phyloP scores from a whole-genome alignment of 2,888 invertebrate species.

The Ypsolopha sequella region DNA sequence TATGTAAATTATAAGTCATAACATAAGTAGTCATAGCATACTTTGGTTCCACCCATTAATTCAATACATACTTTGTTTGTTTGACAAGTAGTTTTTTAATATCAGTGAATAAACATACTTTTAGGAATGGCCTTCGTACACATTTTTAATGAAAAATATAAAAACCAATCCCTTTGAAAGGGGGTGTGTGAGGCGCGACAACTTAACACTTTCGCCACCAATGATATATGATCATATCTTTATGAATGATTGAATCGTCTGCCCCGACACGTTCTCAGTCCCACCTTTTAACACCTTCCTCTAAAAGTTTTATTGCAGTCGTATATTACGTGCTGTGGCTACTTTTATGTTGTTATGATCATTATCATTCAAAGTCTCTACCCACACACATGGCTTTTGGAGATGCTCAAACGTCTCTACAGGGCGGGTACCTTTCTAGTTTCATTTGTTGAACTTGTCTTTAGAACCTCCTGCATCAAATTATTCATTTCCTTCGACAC shows the following conservation, averaged over 20 bases:
- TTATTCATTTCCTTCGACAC: not conserved
- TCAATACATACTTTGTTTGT: not conserved
- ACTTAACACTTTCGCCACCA: slow-evolving; percentile 60
- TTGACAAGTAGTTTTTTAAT: too few relatives aligned
- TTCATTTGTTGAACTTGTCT: too few relatives aligned
- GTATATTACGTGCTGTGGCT: slow-evolving; percentile 59
- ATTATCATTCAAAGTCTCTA: slow-evolving; percentile 64
- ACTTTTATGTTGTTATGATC: slow-evolving; percentile 65
- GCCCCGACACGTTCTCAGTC: slow-evolving; percentile 56
- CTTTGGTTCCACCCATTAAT: too few relatives aligned
- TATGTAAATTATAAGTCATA: too few relatives aligned
- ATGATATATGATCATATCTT: slow-evolving; percentile 63
- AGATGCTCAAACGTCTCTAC: not conserved
- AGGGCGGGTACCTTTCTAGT: not conserved
- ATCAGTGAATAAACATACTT: too few relatives aligned
- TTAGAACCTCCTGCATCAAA: not conserved
- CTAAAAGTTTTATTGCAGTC: slow-evolving; percentile 62
- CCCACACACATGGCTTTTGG: slow-evolving; percentile 41
- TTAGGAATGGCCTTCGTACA: too few relatives aligned
- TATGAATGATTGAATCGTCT: slow-evolving; percentile 68
- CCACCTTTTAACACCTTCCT: slow-evolving; percentile 66
- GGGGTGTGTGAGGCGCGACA: slow-evolving; percentile 26
- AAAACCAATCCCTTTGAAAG: slow-evolving; percentile 15
- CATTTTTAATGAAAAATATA: slow-evolving; percentile 1
- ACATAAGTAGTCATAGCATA: too few relatives aligned